Evolutionary conservation across 1,140 invertebrate genomes (phyloP), one percentile per base, ranked within the genome.

Genomic region (Drosophila nigromelanica): DNA sequence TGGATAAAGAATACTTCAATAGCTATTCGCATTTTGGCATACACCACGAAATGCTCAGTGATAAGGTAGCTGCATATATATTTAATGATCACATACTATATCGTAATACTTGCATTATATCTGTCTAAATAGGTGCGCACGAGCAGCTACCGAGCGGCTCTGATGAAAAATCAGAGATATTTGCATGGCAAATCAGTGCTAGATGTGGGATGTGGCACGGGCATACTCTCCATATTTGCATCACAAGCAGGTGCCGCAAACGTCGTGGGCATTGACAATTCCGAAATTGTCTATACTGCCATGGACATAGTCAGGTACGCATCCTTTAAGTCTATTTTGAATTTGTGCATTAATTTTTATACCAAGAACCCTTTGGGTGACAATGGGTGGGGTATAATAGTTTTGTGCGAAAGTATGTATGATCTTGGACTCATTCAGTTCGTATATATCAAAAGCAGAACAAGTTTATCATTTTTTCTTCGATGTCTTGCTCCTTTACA

Each of bases 1-100:
- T 93, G 68, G 96, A 97, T 83, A 94, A 95, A 78, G 94, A 95
- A 72, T 99, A 99, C 92, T 99, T 99, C 90, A 97, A 96, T 91
- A 97, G 97, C 4, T 99, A 99, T 92, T 96, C 98, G 64, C 98
- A 99, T 93, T 99, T 98, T 94, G 96, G 96, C 11, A 99, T 99
- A 89, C 99, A 99, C 93, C 97, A 98, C 93, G 98, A 97, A 90
- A 98, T 98, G 97, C 92, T 98, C 10, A 95, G 95, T 70, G 96
- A 89, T 95, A 93, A 93, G 91, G 92, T 70, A 24, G 1, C 24
- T 3, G 27, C 27, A 18, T 39, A 2, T 11, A 14, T 30, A 18
- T 37, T 64, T 67, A 47, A 42, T 37, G 10, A 58, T 56, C 40
- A 1, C 48, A 12, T 54, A 72, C 24, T 10, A 15, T 61, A 39